Base-by-base conservation (phyloP, 2,888 invertebrate genomes). In the Drosophila suboccidentalis region DNA sequence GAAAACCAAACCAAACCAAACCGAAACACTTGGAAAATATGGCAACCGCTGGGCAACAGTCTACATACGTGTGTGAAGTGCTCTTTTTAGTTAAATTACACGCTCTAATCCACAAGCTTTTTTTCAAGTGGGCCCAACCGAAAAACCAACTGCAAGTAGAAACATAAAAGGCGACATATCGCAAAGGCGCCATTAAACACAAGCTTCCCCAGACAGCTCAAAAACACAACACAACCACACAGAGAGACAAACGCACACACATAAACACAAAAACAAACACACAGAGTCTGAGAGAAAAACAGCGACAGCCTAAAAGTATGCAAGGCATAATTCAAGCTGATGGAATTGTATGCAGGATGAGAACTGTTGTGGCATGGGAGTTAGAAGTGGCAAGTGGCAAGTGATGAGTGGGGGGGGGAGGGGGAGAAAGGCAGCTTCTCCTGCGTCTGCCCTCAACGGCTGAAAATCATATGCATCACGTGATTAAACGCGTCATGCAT, bases 401-500 rank as follows among this genome's bases (percentile, higher is more conserved):
- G 44, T 19, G 43, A 1, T 11, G 8, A 29, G 8, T 8, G 26
- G 26, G 5, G 22, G 19, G 19, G 15, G 9, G n/a, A 1, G 2
- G n/a, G 46, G 10, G 15, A 2, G 6, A 46, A 43, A 29, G 29
- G 11, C 26, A 38, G 65, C n/a, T 53, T 26, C 53, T 64, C 50
- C 51, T 43, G 29, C 43, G 59, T 63, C 65, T 78, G 77, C 78
- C 71, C 61, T 58, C 65, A 67, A 64, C 63, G 78, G 81, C 80
- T 80, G 77, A 82, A 87, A 89, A 89, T 89, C 90, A 90, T 89
- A 90, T 90, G 91, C 83, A 90, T 85, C 91, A 90, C 89, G 89
- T 91, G 90, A 90, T 89, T 90, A 90, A 90, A 88, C 90, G 91
- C 89, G 91, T 90, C 90, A 90, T 90, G 91, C 90, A 90, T 89